These are phyloP conservation scores for Eurytoma californica DNA, from an alignment of 2,888 invertebrate genomes.

Conservation along the genomic window DNA sequence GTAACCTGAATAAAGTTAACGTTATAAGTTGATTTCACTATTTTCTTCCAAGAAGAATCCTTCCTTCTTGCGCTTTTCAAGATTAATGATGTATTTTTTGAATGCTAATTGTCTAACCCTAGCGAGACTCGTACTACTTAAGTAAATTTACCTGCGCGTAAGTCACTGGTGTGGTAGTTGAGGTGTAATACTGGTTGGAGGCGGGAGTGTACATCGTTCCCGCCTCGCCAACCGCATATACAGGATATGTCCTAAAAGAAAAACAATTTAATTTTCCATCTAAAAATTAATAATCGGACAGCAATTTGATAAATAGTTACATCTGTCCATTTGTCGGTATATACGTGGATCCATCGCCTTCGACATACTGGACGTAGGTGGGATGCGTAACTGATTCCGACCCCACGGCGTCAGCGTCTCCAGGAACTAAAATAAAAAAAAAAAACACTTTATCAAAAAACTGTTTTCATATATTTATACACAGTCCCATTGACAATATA, in stretches of 20 bases:
- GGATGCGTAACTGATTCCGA: slow-evolving; percentile 78
- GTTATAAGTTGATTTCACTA: slow-evolving; percentile 22
- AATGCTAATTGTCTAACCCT: not conserved
- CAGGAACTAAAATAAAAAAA: slow-evolving; percentile 72
- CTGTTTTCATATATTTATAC: not conserved
- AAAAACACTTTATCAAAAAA: slow-evolving; percentile 13
- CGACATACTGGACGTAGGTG: slow-evolving; percentile 81
- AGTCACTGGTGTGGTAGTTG: slow-evolving; percentile 79
- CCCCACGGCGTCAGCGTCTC: slow-evolving; percentile 76
- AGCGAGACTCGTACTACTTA: not conserved
- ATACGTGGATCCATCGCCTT: slow-evolving; percentile 78
- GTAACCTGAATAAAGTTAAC: slow-evolving; percentile 64
- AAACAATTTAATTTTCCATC: slow-evolving; percentile 29
- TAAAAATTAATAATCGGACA: slow-evolving; percentile 2
- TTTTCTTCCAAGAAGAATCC: not conserved
- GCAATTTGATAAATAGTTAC: slow-evolving; percentile 70
- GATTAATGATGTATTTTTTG: not conserved
- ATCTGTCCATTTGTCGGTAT: slow-evolving; percentile 81
- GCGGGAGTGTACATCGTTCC: slow-evolving; percentile 80
- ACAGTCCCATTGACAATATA: not conserved
- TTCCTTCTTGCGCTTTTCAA: not conserved
- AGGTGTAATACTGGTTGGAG: slow-evolving; percentile 85
- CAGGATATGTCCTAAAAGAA: slow-evolving; percentile 82
- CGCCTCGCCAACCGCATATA: slow-evolving; percentile 85
- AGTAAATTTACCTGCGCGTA: slow-evolving; percentile 78